Base-by-base conservation (phyloP, 2,888 invertebrate species). In the Stenichneumon culpator region DNA sequence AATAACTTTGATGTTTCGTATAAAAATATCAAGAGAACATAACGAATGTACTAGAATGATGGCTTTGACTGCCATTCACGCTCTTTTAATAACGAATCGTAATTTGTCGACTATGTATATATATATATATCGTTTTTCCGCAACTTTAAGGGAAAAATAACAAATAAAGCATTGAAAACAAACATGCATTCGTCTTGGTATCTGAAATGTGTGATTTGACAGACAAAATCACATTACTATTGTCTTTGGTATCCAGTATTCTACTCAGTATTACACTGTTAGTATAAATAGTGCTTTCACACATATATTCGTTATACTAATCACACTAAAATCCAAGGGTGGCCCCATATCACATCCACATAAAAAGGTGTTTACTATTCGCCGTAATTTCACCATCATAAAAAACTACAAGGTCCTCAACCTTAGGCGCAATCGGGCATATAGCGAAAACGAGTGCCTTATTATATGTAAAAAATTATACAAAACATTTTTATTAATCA, bases 221-320 rank as follows among this genome's bases (percentile, higher is more conserved):
- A 67, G 82, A 79, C 82, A 50, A 67, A 60, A 77, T 79, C 79
- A 75, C 82, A 82, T 78, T 63, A 65, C 57, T 79, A 44, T 75
- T 79, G 83, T 83, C 72, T 87, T 86, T 86, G 85, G 90, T 92
- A 92, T 92, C 92, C 92, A 92, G 91, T 91, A 92, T 87, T 92
- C 91, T 90, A 90, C 87, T 90, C 89, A 81, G 83, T 86, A 84
- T 89, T 84, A 84, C 87, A 87, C 86, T 86, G 83, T 88, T 87
- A 89, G 89, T 87, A 86, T 88, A 81, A 81, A 83, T 52, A 84
- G 86, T 83, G 92, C 90, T 91, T 90, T 86, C 87, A 88, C 83
- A 89, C 87, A 86, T 86, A 87, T 84, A 78, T 11, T 44, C 11
- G 68, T 80, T 86, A 7, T 83, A 89, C 88, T 90, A 90, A 91